phyloP scores from a whole-genome alignment of 2,797 vertebrate genomes.

The Tarsius wallacei region DNA sequence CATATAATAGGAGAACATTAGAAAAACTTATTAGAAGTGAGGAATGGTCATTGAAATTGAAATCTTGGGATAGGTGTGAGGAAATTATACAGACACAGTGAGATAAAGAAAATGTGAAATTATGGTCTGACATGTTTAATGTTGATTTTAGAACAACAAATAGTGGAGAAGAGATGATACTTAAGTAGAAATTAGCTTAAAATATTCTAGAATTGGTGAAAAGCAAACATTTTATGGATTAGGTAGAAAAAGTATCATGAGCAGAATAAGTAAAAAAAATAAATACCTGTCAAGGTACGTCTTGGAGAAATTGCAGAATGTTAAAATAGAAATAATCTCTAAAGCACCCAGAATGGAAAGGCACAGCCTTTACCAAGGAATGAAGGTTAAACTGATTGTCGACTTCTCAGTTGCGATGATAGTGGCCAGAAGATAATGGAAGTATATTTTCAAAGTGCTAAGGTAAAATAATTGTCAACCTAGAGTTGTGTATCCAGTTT shows the following conservation, averaged over 20 bases:
- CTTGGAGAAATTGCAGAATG: background rate
- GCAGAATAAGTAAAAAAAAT: conserved; percentile 20
- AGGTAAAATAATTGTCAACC: conserved; percentile 18
- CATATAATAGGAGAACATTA: background rate
- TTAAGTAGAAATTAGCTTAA: conserved; percentile 28
- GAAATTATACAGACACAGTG: background rate
- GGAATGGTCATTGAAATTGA: background rate
- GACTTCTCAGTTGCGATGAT: background rate
- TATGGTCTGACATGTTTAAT: background rate
- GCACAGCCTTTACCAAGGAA: background rate
- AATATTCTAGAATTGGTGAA: conserved; percentile 33
- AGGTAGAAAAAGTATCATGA: background rate
- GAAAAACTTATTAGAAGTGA: background rate
- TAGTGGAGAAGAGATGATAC: background rate
- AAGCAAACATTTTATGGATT: background rate
- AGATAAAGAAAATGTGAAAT: conserved; percentile 17
- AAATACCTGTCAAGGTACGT: background rate
- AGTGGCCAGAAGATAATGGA: conserved; percentile 33
- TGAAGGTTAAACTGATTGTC: background rate
- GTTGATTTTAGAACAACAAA: background rate
- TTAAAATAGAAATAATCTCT: background rate
- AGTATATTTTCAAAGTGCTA: background rate
- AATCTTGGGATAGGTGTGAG: background rate
- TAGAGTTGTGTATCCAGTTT: background rate
- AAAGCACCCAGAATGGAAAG: background rate